Evolutionary conservation across 2,888 invertebrate genomes (phyloP), one percentile per base, ranked within the genome.

Genomic region (Stramonita haemastoma): DNA sequence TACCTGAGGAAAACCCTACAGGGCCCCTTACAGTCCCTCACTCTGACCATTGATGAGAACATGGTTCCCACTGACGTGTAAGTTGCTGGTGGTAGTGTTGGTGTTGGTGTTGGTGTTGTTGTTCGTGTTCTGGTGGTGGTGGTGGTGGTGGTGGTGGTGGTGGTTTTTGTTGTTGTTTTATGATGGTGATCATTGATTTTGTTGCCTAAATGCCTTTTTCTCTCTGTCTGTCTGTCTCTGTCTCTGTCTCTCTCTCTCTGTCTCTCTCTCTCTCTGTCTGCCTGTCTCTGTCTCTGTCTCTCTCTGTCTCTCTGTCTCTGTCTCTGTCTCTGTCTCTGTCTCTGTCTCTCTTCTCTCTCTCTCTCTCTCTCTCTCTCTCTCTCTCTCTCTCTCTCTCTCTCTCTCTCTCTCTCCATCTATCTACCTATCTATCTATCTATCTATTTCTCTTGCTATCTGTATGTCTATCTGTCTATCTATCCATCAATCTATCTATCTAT

Each of bases 21-120:
- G 22, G 26, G 13, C 6, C 90, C 90, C 15, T 22, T 90, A 19
- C 34, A 70, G n/a, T 73, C 73, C 15, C 36, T 90, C 26, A 73
- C 84, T 0, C 73, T 90, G 32, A 22, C 70, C n/a, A 84, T 90
- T 32, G 81, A 26, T 13, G 85, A 90, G 6, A 77, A 85, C 34
- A 85, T 85, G 87, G 84, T 34, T 1, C 90, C 87, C 22, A 85
- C 73, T 84, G 90, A 87, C 26, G 85, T 90, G 90, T 90, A 56
- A 66, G 89, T 86, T 32, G 46, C n/a, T 73, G 11, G n/a, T n/a
- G n/a, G n/a, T n/a, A n/a, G n/a, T n/a, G n/a, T n/a, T n/a, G n/a
- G n/a, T n/a, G n/a, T n/a, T n/a, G n/a, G n/a, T n/a, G n/a, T n/a
- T n/a, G n/a, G n/a, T n/a, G n/a, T n/a, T n/a, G n/a, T n/a, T n/a